Conservation (phyloP, 1,140 invertebrate species). For the Drosophila funebris region DNA sequence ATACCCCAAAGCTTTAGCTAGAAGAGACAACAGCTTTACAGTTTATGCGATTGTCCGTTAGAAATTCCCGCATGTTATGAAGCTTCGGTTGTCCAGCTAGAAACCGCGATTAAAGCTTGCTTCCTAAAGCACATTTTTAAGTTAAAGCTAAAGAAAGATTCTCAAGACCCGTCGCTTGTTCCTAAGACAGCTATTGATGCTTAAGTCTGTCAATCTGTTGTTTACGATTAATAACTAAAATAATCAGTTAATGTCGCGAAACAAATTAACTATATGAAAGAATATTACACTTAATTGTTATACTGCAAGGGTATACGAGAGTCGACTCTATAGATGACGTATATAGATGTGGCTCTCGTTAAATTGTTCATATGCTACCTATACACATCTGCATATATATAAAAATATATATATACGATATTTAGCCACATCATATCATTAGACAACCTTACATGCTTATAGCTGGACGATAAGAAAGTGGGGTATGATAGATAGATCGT, state of each 20-base stretch:
- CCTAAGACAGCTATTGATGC: constrained; percentile 3
- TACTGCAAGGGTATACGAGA: constrained; percentile 29
- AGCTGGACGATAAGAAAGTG: neutral
- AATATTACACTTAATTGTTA: constrained; percentile 15
- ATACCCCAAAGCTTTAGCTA: too few species aligned
- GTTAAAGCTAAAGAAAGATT: neutral
- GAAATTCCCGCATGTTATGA: neutral
- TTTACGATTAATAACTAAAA: constrained; percentile 8
- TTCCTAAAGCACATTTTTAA: neutral
- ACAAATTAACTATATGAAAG: constrained; percentile 3
- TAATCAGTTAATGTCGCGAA: constrained; percentile 2
- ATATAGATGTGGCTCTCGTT: neutral
- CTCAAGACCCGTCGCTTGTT: constrained; percentile 20
- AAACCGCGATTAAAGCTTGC: constrained; percentile 3
- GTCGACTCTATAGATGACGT: neutral
- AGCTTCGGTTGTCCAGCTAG: neutral
- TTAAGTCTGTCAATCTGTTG: constrained; percentile 26
- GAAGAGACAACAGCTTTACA: neutral
- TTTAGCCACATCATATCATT: constrained; percentile 62
- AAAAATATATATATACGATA: constrained; percentile 14
- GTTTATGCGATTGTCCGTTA: neutral
- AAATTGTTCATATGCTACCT: constrained; percentile 1
- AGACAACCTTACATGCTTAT: constrained; percentile 37
- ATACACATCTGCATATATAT: constrained; percentile 1
- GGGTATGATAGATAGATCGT: neutral